Conservation (phyloP, 2,113 vertebrate genomes). For the Phoenicopterus ruber region DNA sequence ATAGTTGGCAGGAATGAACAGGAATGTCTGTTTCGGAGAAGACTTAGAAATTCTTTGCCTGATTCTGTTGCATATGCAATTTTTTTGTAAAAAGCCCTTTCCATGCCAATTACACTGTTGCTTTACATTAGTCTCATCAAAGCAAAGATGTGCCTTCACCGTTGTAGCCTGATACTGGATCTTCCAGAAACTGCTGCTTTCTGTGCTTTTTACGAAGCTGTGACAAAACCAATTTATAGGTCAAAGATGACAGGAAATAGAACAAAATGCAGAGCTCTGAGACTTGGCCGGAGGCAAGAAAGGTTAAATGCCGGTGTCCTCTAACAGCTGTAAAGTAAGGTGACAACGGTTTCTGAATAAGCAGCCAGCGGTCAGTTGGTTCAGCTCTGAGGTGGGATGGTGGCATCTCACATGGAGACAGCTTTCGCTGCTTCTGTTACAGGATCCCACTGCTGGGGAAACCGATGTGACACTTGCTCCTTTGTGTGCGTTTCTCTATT, state of each 20-base stretch:
- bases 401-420: not conserved
- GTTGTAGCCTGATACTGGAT: not conserved
- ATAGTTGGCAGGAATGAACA: not conserved
- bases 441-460: not conserved
- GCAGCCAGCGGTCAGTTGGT: accelerated
- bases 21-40: not conserved
- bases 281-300: not conserved
- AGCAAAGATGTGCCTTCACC: not conserved
- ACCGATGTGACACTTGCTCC: not conserved
- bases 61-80: not conserved
- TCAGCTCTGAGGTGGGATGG: not conserved
- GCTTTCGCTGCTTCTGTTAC: not conserved
- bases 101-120: not conserved
- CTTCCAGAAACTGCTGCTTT: not conserved
- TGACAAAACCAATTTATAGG: not conserved
- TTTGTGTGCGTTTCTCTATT: not conserved
- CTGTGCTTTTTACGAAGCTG: not conserved
- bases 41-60: not conserved
- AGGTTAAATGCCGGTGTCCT: not conserved
- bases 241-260: not conserved
- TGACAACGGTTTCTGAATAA: not conserved
- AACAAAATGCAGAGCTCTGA: not conserved
- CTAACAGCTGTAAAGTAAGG: not conserved
- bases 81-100: not conserved
- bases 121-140: not conserved